Evolutionary conservation across 2,888 invertebrate genomes (phyloP).

Genomic region (Quadriops clusia): DNA sequence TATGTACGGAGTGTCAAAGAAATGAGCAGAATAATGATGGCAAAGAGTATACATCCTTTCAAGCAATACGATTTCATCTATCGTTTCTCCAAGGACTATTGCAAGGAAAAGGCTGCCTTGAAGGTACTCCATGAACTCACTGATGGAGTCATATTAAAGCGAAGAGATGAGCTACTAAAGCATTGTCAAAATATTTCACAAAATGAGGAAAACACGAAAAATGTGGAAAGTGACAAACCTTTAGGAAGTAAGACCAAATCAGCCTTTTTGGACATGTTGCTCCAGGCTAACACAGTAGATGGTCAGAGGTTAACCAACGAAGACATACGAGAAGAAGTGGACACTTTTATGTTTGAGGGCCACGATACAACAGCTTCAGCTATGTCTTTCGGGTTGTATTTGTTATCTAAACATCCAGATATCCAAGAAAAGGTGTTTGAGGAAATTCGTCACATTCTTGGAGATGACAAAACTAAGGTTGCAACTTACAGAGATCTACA

Average conservation of each 20-base stretch:
- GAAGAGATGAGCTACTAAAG: conserved; percentile 21
- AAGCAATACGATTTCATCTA: conserved; percentile 36
- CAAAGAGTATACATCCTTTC: conserved; percentile 34
- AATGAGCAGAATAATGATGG: conserved; percentile 21
- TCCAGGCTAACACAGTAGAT: conserved; percentile 11
- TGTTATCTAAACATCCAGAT: conserved; percentile 16
- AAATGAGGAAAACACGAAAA: no score
- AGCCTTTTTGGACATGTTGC: conserved; percentile 13
- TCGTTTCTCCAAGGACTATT: conserved; percentile 45
- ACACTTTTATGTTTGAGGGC: conserved; percentile 17
- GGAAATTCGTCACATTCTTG: no score
- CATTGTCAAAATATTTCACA: neutral
- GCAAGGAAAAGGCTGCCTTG: conserved; percentile 39
- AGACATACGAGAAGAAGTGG: conserved; percentile 29
- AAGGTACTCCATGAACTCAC: conserved; percentile 41
- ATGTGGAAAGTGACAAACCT: conserved; percentile 4
- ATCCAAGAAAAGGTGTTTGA: conserved; percentile 17
- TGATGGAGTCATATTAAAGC: conserved; percentile 41
- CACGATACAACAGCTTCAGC: conserved; percentile 19
- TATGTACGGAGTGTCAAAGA: conserved; percentile 61
- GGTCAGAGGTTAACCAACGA: conserved; percentile 49
- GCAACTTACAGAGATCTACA: no score
- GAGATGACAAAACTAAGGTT: no score
- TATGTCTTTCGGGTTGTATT: conserved; percentile 15
- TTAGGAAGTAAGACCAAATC: conserved; percentile 10